These are phyloP conservation scores for Melieria crassipennis DNA, from an alignment of 2,888 invertebrate genomes.

Conservation along the genomic window DNA sequence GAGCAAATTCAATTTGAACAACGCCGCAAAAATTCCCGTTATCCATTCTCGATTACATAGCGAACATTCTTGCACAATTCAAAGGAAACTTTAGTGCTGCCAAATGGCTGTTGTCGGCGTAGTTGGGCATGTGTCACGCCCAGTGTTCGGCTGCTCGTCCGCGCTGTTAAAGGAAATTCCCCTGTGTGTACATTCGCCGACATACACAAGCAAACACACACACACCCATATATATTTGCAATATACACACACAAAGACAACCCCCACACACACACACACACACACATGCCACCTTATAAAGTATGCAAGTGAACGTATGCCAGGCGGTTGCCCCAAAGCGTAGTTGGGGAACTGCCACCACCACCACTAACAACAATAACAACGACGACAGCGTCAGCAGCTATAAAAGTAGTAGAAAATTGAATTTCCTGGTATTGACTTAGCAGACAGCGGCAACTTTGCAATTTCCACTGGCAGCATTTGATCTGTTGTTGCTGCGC, in stretches of 20 bases:
- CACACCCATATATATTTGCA: no score
- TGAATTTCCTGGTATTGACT: conserved; percentile 48
- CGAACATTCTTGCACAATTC: background rate
- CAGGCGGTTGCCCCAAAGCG: background rate
- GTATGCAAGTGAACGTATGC: conserved; percentile 2
- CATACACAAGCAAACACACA: no score
- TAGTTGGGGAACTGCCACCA: background rate
- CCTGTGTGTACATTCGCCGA: no score
- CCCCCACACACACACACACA: background rate
- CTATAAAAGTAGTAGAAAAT: conserved; percentile 40
- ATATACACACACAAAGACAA: background rate
- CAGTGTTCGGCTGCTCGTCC: no score
- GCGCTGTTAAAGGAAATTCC: no score
- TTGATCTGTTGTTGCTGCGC: no score
- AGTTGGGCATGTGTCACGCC: no score
- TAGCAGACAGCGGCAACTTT: conserved; percentile 1
- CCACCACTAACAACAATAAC: no score
- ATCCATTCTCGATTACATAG: conserved; percentile 11
- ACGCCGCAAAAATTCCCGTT: background rate
- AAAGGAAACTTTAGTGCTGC: no score
- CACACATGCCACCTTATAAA: background rate
- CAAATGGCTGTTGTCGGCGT: no score
- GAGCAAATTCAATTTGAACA: background rate
- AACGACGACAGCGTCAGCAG: no score
- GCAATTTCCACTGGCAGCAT: no score